These are phyloP conservation scores for Stratiomys singularior DNA, from an alignment of 2,888 invertebrate genomes.

Conservation along the genomic window DNA sequence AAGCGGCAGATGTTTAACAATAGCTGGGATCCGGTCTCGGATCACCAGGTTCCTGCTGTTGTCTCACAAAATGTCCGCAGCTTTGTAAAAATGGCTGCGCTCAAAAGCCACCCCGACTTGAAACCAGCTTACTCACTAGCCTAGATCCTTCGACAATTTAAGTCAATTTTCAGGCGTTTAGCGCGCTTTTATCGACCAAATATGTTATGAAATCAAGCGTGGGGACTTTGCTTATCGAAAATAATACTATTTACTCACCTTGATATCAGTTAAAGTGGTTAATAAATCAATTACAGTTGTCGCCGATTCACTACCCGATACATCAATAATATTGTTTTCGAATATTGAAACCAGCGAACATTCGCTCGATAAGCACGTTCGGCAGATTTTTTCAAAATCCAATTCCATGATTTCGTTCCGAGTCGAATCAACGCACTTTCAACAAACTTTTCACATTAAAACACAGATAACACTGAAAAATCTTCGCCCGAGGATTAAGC, in stretches of 20 bases:
- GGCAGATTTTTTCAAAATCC: constrained; percentile 43
- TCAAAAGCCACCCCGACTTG: constrained; percentile 27
- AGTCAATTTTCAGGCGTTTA: not conserved
- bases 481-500: constrained; percentile 2
- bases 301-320: constrained; percentile 21
- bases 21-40: constrained; percentile 31
- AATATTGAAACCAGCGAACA: constrained; percentile 37
- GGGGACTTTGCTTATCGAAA: not conserved
- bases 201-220: not conserved
- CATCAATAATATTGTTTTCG: constrained; percentile 37
- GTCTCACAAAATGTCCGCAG: constrained; percentile 30
- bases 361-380: constrained; percentile 34
- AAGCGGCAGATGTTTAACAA: constrained; percentile 23
- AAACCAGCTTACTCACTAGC: constrained; percentile 26
- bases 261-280: constrained; percentile 37
- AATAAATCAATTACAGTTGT: constrained; percentile 41
- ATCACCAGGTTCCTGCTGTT: constrained; percentile 20
- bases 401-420: constrained; percentile 26
- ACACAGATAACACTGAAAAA: constrained; percentile 11
- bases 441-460: constrained; percentile 28
- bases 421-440: not conserved
- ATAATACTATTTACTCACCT: constrained; percentile 13
- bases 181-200: not conserved
- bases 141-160: constrained; percentile 10
- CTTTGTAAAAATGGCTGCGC: constrained; percentile 35